Base-by-base conservation (phyloP, 2,888 invertebrate species). In the Sphaeridia pumilis region DNA sequence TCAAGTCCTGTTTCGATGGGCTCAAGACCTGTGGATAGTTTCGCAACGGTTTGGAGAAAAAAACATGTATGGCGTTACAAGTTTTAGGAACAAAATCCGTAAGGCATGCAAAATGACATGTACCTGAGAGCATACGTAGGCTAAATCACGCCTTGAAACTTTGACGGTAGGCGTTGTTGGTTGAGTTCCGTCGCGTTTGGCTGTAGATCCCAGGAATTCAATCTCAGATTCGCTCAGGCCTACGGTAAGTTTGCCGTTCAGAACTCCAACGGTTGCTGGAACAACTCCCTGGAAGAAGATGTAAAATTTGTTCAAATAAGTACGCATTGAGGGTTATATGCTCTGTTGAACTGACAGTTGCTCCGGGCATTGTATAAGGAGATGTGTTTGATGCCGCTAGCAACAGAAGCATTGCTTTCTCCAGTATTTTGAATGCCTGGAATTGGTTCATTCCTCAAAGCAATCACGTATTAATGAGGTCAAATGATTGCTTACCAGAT, bases 221-320 rank as follows among this genome's bases (percentile, higher is more conserved):
- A 64, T 61, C 50, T 64, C 80, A 1, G 76, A 70, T 7, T 71
- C 62, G 0, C 76, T 74, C 14, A 93, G 70, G 0, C 95, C 95
- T 2, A 92, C 80, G 66, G 82, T 82, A 10, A 95, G 72, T 66
- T 79, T 77, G 0, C 97, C 97, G 63, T 82, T 74, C 4, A 95
- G 68, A 35, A 97, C 80, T 0, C 86, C 95, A 65, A 97, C 81
- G 0, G 95, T 97, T 0, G 97, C 97, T 28, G 98, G 97, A 14
- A 81, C 72, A 4, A 82, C 88, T 26, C 87, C 89, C 81, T 87
- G 65, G 31, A 54, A 47, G 36, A 31, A 21, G 14, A 46, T n/a
- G n/a, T n/a, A n/a, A n/a, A n/a, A n/a, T n/a, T n/a, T n/a, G n/a
- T n/a, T n/a, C n/a, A n/a, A n/a, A n/a, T n/a, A n/a, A n/a, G n/a